A percentile compares a stretch with the other conserved stretches of the same genome.
phyloP scores from a whole-genome alignment of 2,888 invertebrate genomes.

The Cyclophora punctaria region DNA sequence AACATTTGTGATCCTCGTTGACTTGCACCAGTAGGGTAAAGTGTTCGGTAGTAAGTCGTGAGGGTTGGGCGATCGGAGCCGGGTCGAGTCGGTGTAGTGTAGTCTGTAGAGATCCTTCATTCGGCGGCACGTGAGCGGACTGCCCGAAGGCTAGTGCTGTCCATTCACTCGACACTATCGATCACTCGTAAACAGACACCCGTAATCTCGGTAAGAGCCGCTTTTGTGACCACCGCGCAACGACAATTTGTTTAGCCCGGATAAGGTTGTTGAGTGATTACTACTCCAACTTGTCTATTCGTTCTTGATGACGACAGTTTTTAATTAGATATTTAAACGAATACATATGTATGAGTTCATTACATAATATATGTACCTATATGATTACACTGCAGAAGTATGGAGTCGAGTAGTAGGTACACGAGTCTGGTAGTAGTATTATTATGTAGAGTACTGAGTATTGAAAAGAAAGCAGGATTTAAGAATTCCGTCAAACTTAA shows the following conservation, averaged over 20 bases:
- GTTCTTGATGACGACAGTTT: not conserved
- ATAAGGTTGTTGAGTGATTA: conserved; percentile 13
- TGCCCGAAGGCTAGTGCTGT: conserved; percentile 31
- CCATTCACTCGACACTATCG: conserved; percentile 22
- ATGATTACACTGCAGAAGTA: too few species aligned
- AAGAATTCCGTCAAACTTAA: too few species aligned
- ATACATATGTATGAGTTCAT: too few species aligned
- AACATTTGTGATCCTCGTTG: too few species aligned
- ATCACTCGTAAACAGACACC: conserved; percentile 46
- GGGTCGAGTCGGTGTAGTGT: conserved; percentile 18
- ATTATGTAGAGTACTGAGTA: too few species aligned
- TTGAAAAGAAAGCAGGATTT: not conserved
- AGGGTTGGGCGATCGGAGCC: conserved; percentile 30
- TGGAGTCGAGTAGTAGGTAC: too few species aligned
- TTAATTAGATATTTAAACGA: not conserved
- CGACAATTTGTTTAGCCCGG: conserved; percentile 18
- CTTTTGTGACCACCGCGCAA: conserved; percentile 9
- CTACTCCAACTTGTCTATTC: not conserved
- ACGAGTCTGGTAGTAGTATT: too few species aligned
- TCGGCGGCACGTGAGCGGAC: conserved; percentile 44
- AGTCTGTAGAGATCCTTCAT: conserved; percentile 38
- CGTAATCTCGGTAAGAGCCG: conserved; percentile 35
- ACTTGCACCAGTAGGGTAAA: too few species aligned
- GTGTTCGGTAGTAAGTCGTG: conserved; percentile 1
- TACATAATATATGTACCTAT: too few species aligned